Evolutionary conservation across 2,888 invertebrate species (phyloP), one percentile per base, ranked within the genome.

Genomic region (Rhopalosiphum nymphaeae): DNA sequence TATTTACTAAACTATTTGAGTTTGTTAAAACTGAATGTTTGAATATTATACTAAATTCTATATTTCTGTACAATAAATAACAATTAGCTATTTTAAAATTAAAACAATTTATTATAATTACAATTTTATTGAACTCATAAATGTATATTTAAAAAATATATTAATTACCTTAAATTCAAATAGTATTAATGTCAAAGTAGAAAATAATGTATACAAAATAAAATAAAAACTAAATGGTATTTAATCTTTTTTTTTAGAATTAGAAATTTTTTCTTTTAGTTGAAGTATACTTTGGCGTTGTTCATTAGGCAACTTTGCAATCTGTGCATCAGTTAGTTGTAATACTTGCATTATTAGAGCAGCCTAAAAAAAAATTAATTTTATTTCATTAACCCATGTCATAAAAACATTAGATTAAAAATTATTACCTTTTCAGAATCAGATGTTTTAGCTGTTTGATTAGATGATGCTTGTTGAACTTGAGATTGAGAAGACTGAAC

Each of bases 321-420:
- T 99, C 96, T 99, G 99, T 95, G 99, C 99, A 96, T 99, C 99
- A 0, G 99, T 99, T 94, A 99, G 96, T 96, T 99, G 99, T 95
- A 99, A 96, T 57, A 99, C 99, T 97, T 99, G 99, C 99, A 99
- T 99, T 95, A 99, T 99, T 94, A 99, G 96, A 25, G 98, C 98
- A 95, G 99, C 99, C 98, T 98, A 96, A 84, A 96, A 95, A 91
- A 94, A 94, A 96, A 90, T 44, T 78, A 21, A 78, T 78, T 78
- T 0, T 36, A 11, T 87, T 88, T 36, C 21, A 7, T 21, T 44
- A 86, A 49, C 88, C 42, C 42, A 61, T 53, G 16, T 57, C 0
- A n/a, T 42, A 26, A n/a, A 7, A n/a, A n/a, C n/a, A 90, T 25
- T 7, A n/a, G 26, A 11, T 56, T 86, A 10, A 36, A 94, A 36